These are phyloP conservation scores for Spilosoma lubricipeda DNA, from an alignment of 2,888 invertebrate species.

Conservation along the genomic window DNA sequence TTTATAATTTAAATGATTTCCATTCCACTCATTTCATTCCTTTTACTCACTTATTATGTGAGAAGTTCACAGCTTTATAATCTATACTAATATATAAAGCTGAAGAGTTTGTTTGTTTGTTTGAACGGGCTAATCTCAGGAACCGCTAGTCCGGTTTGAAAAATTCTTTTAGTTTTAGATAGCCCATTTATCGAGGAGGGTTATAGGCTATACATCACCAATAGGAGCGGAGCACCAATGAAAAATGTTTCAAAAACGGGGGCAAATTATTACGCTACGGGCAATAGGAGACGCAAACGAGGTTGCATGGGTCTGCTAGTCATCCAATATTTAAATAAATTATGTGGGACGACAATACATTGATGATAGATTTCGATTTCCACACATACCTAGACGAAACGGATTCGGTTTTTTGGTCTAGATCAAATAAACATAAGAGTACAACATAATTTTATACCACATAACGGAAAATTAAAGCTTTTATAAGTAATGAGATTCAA, in stretches of 20 bases:
- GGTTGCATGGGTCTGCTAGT: no score
- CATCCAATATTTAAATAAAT: neutral
- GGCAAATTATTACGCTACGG: no score
- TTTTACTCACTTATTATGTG: neutral
- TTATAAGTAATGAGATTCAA: conserved; percentile 5
- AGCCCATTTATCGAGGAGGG: no score
- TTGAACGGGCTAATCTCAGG: no score
- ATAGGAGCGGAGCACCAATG: no score
- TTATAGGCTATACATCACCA: no score
- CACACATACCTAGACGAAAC: neutral
- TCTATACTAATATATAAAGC: no score
- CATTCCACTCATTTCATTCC: neutral
- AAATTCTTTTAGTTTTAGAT: no score
- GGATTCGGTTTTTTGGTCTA: neutral
- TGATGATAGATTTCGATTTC: neutral
- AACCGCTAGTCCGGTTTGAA: no score
- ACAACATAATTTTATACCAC: neutral
- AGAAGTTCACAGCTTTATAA: neutral
- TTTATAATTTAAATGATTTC: neutral
- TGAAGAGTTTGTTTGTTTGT: no score
- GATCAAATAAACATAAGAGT: neutral
- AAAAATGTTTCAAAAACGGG: no score
- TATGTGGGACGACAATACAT: neutral
- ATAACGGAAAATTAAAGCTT: neutral
- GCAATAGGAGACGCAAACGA: no score